A percentile compares a stretch with the other conserved stretches of the same genome.
phyloP scores from a whole-genome alignment of 2,113 vertebrate species.

The Pollimyrus isidori region DNA sequence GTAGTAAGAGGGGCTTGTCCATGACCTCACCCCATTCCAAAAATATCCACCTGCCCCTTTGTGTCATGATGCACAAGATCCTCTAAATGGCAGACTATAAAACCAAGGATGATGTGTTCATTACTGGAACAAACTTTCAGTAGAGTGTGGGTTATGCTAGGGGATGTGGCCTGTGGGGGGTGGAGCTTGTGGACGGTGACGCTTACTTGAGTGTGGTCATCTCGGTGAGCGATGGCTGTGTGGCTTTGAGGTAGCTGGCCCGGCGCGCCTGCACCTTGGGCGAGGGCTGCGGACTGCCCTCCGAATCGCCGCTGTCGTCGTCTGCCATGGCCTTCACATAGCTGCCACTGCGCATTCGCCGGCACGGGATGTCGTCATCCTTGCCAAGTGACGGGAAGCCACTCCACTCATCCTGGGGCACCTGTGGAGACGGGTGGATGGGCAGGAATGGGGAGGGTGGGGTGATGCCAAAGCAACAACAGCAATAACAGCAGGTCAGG shows the following conservation, averaged over 20 bases:
- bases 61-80: neutral
- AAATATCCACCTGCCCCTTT: neutral
- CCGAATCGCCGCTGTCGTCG: constrained; percentile 92
- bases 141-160: neutral
- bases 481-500: constrained; percentile 4
- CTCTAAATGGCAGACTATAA: neutral
- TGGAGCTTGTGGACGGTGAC: neutral
- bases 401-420: constrained; percentile 96
- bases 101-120: neutral
- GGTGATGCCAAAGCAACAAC: neutral
- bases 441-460: neutral
- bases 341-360: constrained; percentile 93
- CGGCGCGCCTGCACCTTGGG: constrained; percentile 90
- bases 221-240: constrained; percentile 93
- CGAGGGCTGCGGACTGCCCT: constrained; percentile 86
- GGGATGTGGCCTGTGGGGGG: neutral
- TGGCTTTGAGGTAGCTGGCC: constrained; percentile 97
- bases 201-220: constrained; percentile 94
- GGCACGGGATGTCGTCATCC: constrained; percentile 91
- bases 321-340: constrained; percentile 99
- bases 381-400: constrained; percentile 79
- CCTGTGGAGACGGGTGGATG: constrained; percentile 53
- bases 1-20: neutral
- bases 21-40: neutral
- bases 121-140: neutral